Evolutionary conservation across 2,888 invertebrate species (phyloP).

Genomic region (Diachrysia chrysitis): DNA sequence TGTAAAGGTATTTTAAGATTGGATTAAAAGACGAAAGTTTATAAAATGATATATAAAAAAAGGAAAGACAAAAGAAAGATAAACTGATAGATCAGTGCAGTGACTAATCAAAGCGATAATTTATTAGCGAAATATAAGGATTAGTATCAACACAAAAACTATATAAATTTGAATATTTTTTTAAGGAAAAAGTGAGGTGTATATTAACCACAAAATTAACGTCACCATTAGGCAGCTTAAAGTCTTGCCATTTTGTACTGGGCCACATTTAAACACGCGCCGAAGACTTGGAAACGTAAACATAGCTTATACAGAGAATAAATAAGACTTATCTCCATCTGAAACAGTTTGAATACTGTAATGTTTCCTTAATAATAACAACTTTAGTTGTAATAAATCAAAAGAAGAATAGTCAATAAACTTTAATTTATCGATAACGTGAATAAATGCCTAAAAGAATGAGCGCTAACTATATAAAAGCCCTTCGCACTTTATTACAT

Average conservation of each 20-base stretch:
- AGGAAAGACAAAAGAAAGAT: neutral
- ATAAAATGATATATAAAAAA: neutral
- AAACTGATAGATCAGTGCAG: neutral
- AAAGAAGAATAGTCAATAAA: constrained; percentile 14
- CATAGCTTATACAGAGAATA: neutral
- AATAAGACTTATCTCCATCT: neutral
- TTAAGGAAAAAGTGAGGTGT: too few species aligned
- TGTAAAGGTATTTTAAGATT: too few species aligned
- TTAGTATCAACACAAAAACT: too few species aligned
- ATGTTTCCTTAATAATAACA: neutral
- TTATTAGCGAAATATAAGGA: too few species aligned
- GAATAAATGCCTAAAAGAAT: constrained; percentile 31
- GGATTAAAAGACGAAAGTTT: too few species aligned
- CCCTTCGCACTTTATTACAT: constrained; percentile 47
- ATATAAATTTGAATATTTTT: too few species aligned
- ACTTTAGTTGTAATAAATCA: constrained; percentile 17
- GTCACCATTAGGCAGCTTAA: too few species aligned
- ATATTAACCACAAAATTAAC: too few species aligned
- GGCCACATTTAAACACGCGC: neutral
- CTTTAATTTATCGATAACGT: constrained; percentile 25
- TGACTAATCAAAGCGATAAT: too few species aligned
- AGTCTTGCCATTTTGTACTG: too few species aligned
- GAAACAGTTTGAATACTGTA: constrained; percentile 1
- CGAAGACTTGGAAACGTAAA: neutral
- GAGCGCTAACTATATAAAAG: constrained; percentile 35